Evolutionary conservation across 2,888 invertebrate genomes (phyloP).

Genomic region (Cephus pulcher): DNA sequence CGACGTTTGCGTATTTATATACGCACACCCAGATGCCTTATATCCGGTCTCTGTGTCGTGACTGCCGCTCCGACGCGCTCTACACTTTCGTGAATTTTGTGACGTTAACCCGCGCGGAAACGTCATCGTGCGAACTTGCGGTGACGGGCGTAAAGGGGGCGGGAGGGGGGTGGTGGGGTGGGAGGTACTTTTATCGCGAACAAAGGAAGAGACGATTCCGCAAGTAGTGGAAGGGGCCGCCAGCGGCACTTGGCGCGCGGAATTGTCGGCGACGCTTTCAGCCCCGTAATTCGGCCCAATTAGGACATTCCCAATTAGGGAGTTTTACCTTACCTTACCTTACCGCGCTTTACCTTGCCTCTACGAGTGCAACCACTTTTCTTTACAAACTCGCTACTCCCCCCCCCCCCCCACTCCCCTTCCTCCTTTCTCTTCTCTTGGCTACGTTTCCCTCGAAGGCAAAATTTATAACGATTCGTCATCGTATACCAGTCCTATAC

Average conservation of each 20-base stretch:
- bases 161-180: not conserved
- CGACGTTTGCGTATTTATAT: not conserved
- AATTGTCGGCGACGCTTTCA: conserved; percentile 10
- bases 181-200: not conserved
- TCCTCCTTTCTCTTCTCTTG: not conserved
- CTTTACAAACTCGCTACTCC: not conserved
- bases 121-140: not conserved
- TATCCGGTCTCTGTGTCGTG: not conserved
- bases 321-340: conserved; percentile 21
- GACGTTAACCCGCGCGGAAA: not conserved
- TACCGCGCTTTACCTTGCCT: not conserved
- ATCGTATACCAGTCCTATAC: not conserved
- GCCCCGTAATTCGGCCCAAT: conserved; percentile 44
- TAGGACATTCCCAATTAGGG: conserved; percentile 51
- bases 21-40: not conserved
- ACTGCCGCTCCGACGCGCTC: not conserved
- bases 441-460: not conserved
- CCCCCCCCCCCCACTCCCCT: conserved; percentile 13
- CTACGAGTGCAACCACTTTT: not conserved
- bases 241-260: not conserved
- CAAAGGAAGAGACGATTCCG: not conserved
- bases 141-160: not conserved
- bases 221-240: not conserved
- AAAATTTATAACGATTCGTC: not conserved
- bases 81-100: not conserved